Percentiles rank a stretch among this genome's conserved stretches.
phyloP scores from a whole-genome alignment of 2,113 vertebrate genomes.

The Gavialis gangeticus region DNA sequence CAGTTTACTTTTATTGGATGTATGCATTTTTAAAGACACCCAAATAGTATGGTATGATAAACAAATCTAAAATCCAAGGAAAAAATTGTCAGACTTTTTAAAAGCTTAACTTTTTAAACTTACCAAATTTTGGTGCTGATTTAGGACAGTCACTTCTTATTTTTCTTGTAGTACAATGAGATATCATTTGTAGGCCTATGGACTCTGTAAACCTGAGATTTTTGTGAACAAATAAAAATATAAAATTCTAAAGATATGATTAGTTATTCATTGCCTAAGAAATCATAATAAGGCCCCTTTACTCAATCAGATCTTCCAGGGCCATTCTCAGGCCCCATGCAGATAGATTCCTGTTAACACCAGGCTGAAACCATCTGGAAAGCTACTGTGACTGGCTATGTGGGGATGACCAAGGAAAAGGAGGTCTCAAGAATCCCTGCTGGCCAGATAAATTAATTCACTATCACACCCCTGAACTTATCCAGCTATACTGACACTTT shows the following conservation, averaged over 20 bases:
- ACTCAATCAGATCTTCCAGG: neutral
- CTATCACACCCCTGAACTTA: neutral
- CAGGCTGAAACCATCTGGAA: neutral
- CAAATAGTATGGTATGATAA: no score
- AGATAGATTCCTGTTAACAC: neutral
- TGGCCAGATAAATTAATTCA: neutral
- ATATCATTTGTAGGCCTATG: slow-evolving; percentile 88
- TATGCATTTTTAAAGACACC: neutral
- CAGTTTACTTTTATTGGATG: neutral
- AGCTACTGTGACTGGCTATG: neutral
- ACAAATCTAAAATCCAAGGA: neutral
- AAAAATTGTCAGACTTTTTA: neutral
- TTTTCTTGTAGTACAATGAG: slow-evolving; percentile 75
- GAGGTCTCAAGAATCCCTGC: neutral
- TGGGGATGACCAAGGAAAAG: neutral
- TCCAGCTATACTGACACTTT: neutral
- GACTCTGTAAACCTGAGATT: slow-evolving; percentile 86
- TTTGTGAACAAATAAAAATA: slow-evolving; percentile 43
- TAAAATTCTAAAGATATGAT: neutral
- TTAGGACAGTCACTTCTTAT: slow-evolving; percentile 87
- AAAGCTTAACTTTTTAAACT: slow-evolving; percentile 55
- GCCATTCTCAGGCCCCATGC: neutral
- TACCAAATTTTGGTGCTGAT: slow-evolving; percentile 90
- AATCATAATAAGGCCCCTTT: neutral
- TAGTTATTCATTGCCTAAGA: neutral